phyloP scores from a whole-genome alignment of 2,113 vertebrate species.

The Daboia siamensis region DNA sequence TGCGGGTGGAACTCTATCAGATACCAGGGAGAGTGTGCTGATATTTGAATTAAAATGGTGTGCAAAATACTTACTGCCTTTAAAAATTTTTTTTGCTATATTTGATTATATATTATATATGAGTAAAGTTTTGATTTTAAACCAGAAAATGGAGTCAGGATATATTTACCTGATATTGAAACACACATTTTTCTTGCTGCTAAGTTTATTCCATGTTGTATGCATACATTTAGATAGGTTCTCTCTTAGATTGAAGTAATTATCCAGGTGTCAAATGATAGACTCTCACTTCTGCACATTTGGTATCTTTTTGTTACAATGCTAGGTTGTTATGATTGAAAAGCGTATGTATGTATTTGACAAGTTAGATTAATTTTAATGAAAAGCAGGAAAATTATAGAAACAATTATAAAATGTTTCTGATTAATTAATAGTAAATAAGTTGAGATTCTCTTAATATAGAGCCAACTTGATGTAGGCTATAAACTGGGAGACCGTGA shows the following conservation, averaged over 20 bases:
- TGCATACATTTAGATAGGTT: neutral
- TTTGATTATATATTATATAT: neutral
- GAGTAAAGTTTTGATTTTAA: neutral
- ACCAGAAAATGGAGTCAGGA: neutral
- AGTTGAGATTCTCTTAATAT: neutral
- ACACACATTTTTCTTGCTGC: neutral
- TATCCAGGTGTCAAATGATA: neutral
- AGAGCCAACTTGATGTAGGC: neutral
- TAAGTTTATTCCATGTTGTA: neutral
- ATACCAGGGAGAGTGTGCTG: neutral
- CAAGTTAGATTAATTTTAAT: neutral
- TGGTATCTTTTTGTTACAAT: neutral
- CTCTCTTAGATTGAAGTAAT: neutral
- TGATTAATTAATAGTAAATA: neutral
- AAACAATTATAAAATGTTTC: neutral
- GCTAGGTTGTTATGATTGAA: neutral
- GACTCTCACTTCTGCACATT: neutral
- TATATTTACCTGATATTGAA: neutral
- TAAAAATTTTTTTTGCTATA: neutral
- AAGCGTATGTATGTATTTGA: neutral
- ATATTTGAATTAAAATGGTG: neutral
- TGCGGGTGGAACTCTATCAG: neutral
- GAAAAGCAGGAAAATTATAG: neutral
- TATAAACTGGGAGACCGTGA: neutral
- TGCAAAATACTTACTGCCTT: neutral